Conservation (phyloP, 1,140 invertebrate genomes). For the Platorchestia sp. region DNA sequence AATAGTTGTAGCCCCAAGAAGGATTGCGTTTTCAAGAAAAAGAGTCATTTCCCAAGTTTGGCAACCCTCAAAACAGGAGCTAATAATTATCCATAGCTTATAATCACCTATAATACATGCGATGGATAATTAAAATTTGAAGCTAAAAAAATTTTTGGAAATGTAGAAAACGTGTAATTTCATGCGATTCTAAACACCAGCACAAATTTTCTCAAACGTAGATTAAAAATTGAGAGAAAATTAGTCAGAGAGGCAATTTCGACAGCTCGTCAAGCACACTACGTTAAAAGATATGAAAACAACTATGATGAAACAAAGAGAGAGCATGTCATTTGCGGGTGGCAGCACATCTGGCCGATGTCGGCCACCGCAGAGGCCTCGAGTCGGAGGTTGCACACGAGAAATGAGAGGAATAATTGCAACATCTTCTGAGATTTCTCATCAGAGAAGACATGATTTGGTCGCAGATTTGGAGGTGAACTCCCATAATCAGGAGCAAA, state of each 20-base stretch:
- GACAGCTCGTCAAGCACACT: background rate
- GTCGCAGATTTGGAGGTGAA: background rate
- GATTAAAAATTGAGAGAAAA: background rate
- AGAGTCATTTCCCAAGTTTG: too few species aligned
- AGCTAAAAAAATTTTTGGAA: too few species aligned
- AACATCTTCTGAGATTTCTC: conserved; percentile 18
- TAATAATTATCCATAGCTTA: too few species aligned
- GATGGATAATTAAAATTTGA: too few species aligned
- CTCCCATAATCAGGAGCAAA: conserved; percentile 49
- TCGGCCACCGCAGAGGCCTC: background rate
- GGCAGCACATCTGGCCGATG: background rate
- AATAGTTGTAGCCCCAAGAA: too few species aligned
- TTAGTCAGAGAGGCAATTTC: background rate
- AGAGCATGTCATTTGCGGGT: background rate
- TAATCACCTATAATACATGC: too few species aligned
- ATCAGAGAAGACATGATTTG: conserved; percentile 25
- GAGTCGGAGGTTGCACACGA: background rate
- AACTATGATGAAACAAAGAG: background rate
- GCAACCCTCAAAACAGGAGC: too few species aligned
- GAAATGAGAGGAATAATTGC: background rate
- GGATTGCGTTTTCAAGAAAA: too few species aligned
- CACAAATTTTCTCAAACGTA: background rate
- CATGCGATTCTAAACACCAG: too few species aligned
- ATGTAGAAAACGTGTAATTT: too few species aligned
- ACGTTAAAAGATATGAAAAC: background rate